Evolutionary conservation across 1,140 invertebrate genomes (phyloP).

Genomic region (Solenopsis invicta): DNA sequence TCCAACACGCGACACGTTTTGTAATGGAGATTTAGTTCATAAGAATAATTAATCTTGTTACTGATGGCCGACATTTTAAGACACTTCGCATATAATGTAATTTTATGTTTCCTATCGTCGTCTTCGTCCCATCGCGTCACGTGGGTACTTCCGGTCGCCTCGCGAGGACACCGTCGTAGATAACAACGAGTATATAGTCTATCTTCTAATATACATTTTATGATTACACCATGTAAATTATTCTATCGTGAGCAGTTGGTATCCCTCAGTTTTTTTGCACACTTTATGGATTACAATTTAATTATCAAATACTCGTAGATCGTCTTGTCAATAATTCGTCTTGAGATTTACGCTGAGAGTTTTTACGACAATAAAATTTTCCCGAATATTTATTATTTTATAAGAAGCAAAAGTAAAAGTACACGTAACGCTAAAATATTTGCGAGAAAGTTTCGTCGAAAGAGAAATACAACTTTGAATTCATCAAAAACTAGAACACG

Average conservation of each 20-base stretch:
- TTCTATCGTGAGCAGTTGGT: slow-evolving; percentile 8
- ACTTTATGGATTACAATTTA: background rate
- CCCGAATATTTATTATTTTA: too few species aligned
- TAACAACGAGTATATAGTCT: slow-evolving; percentile 69
- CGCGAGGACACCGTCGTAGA: slow-evolving; percentile 62
- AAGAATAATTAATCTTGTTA: background rate
- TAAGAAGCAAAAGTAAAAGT: background rate
- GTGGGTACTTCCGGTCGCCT: slow-evolving; percentile 64
- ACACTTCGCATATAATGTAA: slow-evolving; percentile 17
- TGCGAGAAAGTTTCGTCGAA: background rate
- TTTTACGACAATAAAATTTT: too few species aligned
- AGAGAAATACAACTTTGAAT: background rate
- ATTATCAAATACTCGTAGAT: background rate
- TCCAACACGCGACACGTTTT: background rate
- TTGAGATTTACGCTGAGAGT: background rate
- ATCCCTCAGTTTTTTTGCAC: slow-evolving; percentile 4
- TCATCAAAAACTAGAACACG: background rate
- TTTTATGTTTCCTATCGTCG: slow-evolving; percentile 38
- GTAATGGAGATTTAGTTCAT: background rate
- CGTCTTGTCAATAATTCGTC: background rate
- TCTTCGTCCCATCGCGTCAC: slow-evolving; percentile 55
- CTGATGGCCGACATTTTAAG: background rate
- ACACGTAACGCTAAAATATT: background rate
- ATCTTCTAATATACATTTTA: slow-evolving; percentile 56
- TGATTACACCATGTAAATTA: slow-evolving; percentile 63